Evolutionary conservation across 2,888 invertebrate species (phyloP).

Genomic region (Epistrophe eligans): DNA sequence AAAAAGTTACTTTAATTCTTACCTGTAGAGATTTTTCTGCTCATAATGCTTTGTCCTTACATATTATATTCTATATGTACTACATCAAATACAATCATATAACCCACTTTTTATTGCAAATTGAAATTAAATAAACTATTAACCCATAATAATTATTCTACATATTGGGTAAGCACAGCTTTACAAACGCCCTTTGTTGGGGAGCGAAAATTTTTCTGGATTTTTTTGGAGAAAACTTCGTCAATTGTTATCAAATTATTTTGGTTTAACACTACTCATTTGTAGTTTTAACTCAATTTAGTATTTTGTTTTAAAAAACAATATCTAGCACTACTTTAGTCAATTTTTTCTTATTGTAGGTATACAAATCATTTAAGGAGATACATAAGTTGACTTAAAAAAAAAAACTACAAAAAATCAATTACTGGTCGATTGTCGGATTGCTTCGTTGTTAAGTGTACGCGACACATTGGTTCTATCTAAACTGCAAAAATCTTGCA

Average conservation of each 20-base stretch:
- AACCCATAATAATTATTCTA: not conserved
- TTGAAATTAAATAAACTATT: not conserved
- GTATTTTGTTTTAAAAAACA: not conserved
- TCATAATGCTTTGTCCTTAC: constrained; percentile 1
- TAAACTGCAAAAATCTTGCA: constrained; percentile 50
- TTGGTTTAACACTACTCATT: not conserved
- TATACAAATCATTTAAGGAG: not conserved
- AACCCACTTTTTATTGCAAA: not conserved
- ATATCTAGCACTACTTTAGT: not conserved
- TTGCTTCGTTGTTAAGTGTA: constrained; percentile 50
- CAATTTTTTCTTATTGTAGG: not conserved
- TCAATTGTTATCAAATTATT: not conserved
- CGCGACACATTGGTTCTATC: constrained; percentile 37
- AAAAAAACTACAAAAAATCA: constrained; percentile 15
- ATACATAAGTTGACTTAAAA: constrained; percentile 4
- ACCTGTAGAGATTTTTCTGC: constrained; percentile 28
- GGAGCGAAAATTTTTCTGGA: not conserved
- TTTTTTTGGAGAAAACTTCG: not conserved
- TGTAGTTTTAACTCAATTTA: not conserved
- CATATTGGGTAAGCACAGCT: not conserved
- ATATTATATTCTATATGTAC: not conserved
- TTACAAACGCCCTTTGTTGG: not conserved
- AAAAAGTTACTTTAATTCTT: constrained; percentile 11
- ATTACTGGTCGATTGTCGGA: constrained; percentile 50
- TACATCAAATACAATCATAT: not conserved